Base-by-base conservation (phyloP, 2,113 vertebrate genomes). In the Oncorhynchus masou region DNA sequence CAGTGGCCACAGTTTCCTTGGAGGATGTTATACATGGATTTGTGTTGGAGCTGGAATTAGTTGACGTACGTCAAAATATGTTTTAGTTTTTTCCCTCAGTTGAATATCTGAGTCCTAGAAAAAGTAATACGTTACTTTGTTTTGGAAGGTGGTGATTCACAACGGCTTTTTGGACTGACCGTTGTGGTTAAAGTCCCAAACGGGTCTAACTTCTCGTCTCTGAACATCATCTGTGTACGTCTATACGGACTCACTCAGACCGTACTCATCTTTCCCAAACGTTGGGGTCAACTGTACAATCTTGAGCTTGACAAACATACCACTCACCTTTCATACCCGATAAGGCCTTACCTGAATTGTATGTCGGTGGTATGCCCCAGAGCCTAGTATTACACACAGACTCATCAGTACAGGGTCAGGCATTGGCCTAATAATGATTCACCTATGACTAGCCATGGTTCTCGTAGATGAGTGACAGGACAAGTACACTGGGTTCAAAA, bases 351-450 rank as follows among this genome's bases (percentile, higher is more conserved):
- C 39, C 67, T 69, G 84, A 83, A 45, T 84, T 82, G 82, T 79
- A 81, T 86, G 85, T 79, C 24, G n/a, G 77, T 83, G 84, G 83
- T 81, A 81, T 75, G 86, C 87, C 87, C 84, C 62, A 87, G 87
- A 82, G 25, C 83, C 54, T 75, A 71, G 68, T 70, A 81, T 77
- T 49, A 70, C 74, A 76, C 59, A 80, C 73, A 77, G 74, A 75
- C 83, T 81, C 62, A 22, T 20, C 2, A 19, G 57, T 71, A 85
- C 57, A 73, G 22, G 67, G 66, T 83, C 78, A 82, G 80, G 80
- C 76, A 77, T 7, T 16, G 79, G 69, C 71, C 74, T 82, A 79
- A 81, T 66, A 79, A 73, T 76, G 73, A 81, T 73, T 80, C 81
- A 81, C 65, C 20, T 59, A 49, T 83, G 71, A 82, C 60, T 79